A percentile compares a stretch with the other conserved stretches of the same genome.
Conservation (phyloP, 2,888 invertebrate species). For the Drosophila sordidapex region DNA sequence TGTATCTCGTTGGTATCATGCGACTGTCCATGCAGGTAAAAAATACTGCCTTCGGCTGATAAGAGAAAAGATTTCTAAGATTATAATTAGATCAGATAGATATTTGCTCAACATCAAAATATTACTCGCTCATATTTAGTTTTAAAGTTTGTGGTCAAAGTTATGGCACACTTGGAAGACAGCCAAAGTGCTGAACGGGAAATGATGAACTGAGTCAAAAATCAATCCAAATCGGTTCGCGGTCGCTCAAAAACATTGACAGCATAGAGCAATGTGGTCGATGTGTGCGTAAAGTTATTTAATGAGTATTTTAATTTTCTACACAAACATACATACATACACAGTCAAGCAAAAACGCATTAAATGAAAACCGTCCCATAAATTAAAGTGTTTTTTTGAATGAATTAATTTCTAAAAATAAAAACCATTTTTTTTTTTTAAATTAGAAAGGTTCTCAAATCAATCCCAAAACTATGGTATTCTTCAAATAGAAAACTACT, state of each 20-base stretch:
- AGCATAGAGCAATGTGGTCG: neutral
- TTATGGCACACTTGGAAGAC: constrained; percentile 51
- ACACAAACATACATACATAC: neutral
- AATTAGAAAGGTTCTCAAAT: neutral
- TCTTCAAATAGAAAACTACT: neutral
- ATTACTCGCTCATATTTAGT: constrained; percentile 12
- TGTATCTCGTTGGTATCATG: constrained; percentile 98
- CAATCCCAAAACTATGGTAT: neutral
- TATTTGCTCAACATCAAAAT: constrained; percentile 18
- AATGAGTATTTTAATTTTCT: neutral
- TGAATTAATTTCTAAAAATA: neutral
- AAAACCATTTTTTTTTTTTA: neutral
- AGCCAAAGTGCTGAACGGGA: constrained; percentile 45
- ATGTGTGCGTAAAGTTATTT: neutral
- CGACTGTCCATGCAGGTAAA: constrained; percentile 99
- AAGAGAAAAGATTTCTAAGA: constrained; percentile 73
- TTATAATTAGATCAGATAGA: constrained; percentile 49
- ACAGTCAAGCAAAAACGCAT: neutral
- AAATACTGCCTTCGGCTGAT: constrained; percentile 97
- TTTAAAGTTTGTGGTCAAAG: constrained; percentile 26
- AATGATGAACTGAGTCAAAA: constrained; percentile 2
- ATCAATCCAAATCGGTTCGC: constrained; percentile 32
- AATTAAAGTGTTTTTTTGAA: neutral
- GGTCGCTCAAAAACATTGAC: constrained; percentile 26
- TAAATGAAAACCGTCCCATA: neutral